Percentiles rank a stretch among this genome's conserved stretches.
phyloP scores from a whole-genome alignment of 2,113 vertebrate species.

The Peromyscus polionotus region DNA sequence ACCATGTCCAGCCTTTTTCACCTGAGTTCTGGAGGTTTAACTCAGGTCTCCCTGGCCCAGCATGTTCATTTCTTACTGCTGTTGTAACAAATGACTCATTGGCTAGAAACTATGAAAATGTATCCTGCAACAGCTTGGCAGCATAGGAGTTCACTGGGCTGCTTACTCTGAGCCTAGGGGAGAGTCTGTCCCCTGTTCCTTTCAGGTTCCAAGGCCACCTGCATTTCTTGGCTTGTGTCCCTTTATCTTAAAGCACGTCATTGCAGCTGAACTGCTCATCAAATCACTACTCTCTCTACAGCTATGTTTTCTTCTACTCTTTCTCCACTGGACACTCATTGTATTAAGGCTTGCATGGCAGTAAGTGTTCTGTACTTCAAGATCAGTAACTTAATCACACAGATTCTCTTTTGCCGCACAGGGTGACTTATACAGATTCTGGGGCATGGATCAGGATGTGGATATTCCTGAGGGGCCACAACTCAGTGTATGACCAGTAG shows the following conservation, averaged over 20 bases:
- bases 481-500: background rate
- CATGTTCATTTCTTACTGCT: background rate
- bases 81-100: background rate
- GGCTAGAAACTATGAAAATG: background rate
- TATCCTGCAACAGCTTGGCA: too few relatives aligned
- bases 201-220: background rate
- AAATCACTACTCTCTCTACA: background rate
- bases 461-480: background rate
- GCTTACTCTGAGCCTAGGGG: background rate
- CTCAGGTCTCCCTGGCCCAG: background rate
- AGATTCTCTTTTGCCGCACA: too few relatives aligned
- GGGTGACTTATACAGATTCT: background rate
- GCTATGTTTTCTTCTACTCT: too few relatives aligned
- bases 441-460: background rate
- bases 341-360: background rate
- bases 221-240: background rate
- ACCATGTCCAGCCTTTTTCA: background rate
- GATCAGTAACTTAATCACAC: background rate
- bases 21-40: background rate
- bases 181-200: too few relatives aligned
- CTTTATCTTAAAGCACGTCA: rapidly evolving
- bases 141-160: background rate
- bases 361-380: background rate
- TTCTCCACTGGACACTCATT: background rate
- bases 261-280: background rate